phyloP scores from a whole-genome alignment of 2,797 vertebrate species.

The Jordanella pulchra region DNA sequence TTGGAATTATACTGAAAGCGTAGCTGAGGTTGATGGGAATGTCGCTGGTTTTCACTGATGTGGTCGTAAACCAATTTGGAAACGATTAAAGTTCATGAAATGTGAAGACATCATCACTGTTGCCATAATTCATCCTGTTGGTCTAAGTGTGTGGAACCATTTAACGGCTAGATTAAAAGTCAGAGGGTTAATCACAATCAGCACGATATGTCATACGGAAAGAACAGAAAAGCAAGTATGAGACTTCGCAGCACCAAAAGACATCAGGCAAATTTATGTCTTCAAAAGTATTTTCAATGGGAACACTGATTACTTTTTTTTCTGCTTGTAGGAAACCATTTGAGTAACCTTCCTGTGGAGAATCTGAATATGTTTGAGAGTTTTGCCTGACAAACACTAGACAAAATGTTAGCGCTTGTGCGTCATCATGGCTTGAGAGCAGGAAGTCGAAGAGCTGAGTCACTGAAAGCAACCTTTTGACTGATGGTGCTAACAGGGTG shows the following conservation, averaged over 20 bases:
- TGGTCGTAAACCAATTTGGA: slow-evolving; percentile 9
- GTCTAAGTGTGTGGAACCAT: neutral
- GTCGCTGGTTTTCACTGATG: slow-evolving; percentile 4
- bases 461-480: slow-evolving; percentile 30
- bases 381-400: slow-evolving; percentile 13
- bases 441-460: slow-evolving; percentile 41
- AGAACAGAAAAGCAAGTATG: neutral
- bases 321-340: neutral
- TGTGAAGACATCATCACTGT: slow-evolving; percentile 2
- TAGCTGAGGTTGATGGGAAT: slow-evolving; percentile 10
- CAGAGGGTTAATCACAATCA: slow-evolving; percentile 10
- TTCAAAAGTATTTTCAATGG: slow-evolving; percentile 1
- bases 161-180: slow-evolving; percentile 10
- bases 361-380: slow-evolving; percentile 14
- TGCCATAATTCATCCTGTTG: slow-evolving; percentile 10
- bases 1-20: neutral
- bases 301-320: slow-evolving; percentile 10
- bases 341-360: slow-evolving; percentile 1
- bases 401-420: slow-evolving; percentile 22
- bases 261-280: neutral
- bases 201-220: neutral
- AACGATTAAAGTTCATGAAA: neutral
- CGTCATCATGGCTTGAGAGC: slow-evolving; percentile 23
- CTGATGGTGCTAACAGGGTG: slow-evolving; percentile 25
- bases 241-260: slow-evolving; percentile 2